Base-by-base conservation (phyloP, 1,140 invertebrate species). In the Lutraria rhynchaena region DNA sequence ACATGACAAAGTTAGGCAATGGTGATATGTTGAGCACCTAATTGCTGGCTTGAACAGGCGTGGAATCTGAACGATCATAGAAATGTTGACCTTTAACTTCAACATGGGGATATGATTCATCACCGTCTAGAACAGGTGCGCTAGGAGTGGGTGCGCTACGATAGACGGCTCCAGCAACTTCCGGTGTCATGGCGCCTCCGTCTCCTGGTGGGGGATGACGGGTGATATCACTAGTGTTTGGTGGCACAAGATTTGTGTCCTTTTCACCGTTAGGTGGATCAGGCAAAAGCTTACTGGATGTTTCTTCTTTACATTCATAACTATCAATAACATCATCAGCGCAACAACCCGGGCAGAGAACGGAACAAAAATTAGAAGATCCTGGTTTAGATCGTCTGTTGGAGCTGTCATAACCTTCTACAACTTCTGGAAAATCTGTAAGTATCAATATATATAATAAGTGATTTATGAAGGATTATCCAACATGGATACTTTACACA, bases 291-390 rank as follows among this genome's bases (percentile, higher is more conserved):
- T 69, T 63, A 33, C 84, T 80, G 46, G 80, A 81, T 61, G 87
- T 80, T 31, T 83, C 81, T 31, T 83, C 81, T 24, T 70, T 83
- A 65, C 61, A 75, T 51, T 80, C 85, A 60, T 81, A 78, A 71
- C 35, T 67, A 51, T 67, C 75, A 35, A n/a, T 53, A 73, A 63
- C 81, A 65, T 53, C 53, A 22, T 74, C 51, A 55, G 37, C 80
- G 65, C 73, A 83, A 35, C 58, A 51, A 73, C 67, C 80, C 55
- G 53, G 76, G 61, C 44, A 83, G 51, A 61, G 27, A 33, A 19
- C 57, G n/a, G 67, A 27, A 70, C 33, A 70, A 46, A 74, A 60
- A 17, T 53, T 60, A 13, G 71, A 22, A 27, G 82, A 60, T 9
- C 67, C 37, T n/a, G 60, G 67, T 51, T 83, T 77, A 9, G 57